phyloP scores from a whole-genome alignment of 2,797 vertebrate genomes.

The Syndactyla subalaris region DNA sequence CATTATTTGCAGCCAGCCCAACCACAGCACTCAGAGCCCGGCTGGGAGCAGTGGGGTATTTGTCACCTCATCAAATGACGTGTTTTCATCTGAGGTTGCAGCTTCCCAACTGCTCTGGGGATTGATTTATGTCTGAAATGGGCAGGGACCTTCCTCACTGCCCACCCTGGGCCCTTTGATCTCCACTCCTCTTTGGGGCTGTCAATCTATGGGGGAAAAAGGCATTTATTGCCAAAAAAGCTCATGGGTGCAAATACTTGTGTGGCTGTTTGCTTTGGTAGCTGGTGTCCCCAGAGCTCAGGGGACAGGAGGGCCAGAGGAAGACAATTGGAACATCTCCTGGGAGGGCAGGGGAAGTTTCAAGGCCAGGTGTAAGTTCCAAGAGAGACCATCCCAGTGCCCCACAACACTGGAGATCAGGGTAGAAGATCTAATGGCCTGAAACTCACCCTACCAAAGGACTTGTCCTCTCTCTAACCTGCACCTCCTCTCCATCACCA shows the following conservation, averaged over 20 bases:
- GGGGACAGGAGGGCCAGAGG: not conserved
- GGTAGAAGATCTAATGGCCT: not conserved
- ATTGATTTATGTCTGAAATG: not conserved
- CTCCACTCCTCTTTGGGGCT: not conserved
- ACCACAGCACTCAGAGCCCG: not conserved
- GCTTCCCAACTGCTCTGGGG: not conserved
- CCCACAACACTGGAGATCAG: not conserved
- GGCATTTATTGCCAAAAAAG: not conserved
- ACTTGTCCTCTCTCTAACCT: not conserved
- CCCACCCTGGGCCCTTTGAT: not conserved
- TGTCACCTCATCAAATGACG: constrained; percentile 4
- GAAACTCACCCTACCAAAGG: not conserved
- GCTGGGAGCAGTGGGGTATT: not conserved
- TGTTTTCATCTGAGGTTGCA: not conserved
- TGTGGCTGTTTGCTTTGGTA: not conserved
- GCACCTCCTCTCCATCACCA: not conserved
- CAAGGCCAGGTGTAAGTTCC: not conserved
- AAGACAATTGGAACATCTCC: not conserved
- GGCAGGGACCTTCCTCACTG: not conserved
- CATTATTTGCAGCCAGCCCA: no score
- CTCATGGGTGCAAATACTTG: not conserved
- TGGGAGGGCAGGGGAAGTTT: not conserved
- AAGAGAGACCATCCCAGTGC: not conserved
- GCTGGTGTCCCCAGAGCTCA: not conserved
- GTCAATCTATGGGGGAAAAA: not conserved